Evolutionary conservation across 2,888 invertebrate genomes (phyloP), one percentile per base, ranked within the genome.

Genomic region (Piscicola geometra): DNA sequence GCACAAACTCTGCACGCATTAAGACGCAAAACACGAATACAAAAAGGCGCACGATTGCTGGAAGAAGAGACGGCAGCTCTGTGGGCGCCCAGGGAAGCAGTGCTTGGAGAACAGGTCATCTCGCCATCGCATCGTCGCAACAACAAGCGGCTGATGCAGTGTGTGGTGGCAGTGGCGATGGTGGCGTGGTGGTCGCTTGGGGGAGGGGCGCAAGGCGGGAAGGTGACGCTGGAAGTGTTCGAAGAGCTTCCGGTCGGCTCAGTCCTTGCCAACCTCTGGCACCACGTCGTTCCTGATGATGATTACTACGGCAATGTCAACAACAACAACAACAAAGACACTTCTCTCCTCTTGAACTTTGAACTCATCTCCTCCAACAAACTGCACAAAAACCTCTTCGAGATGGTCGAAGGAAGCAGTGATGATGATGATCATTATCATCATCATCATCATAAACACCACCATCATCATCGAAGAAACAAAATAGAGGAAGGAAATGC

Each of bases 181-280:
- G 3, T 56, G 9, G 25, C 60, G 21, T 56, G 60, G 21, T 3
- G 9, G n/a, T 3, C 15, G n/a, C 3, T 5, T 15, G 60, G 21
- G n/a, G 60, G 21, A n/a, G 60, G 60, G 60, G 41, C 15, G 12
- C 52, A 52, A n/a, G n/a, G 25, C 32, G 52, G 30, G 30, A 50
- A 52, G 33, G 18, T 73, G 60, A 52, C 33, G 21, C 18, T 64
- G n/a, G 35, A 28, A 35, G 32, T 73, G 15, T 18, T 35, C 25
- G 73, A 73, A 73, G 73, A 73, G 36, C 30, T 56, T 35, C 64
- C 73, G n/a, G 64, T 73, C 28, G 60, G 64, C 25, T 60, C 60
- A 12, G 28, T 36, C 9, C 28, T 73, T 36, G 36, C n/a, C 41
- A 73, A 64, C 30, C 73, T 73, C 18, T 35, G 56, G n/a, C 52